A percentile compares a stretch with the other conserved stretches of the same genome.
These are phyloP conservation scores for Glandiceps talaboti DNA, from an alignment of 53 echinoderm and acorn worm species.

Conservation along the genomic window DNA sequence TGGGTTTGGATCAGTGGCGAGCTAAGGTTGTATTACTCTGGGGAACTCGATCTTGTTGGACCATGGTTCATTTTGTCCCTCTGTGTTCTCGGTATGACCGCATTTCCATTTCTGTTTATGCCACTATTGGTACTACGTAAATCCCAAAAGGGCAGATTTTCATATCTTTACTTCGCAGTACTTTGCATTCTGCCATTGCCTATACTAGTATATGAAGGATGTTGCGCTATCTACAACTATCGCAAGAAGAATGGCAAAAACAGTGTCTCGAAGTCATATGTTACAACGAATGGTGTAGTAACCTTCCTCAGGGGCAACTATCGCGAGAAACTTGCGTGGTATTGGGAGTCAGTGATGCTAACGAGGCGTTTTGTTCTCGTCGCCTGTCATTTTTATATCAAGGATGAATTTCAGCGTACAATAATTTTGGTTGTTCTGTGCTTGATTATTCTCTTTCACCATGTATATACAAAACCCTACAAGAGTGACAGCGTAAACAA, in stretches of 20 bases:
- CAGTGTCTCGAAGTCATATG: not conserved
- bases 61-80: not conserved
- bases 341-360: not conserved
- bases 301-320: not conserved
- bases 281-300: not conserved
- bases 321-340: not conserved
- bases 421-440: not conserved
- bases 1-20: not conserved
- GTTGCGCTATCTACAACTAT: not conserved
- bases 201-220: not conserved
- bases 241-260: not conserved
- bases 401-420: not conserved
- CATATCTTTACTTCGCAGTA: not conserved
- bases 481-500: not conserved
- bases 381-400: not conserved
- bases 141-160: not conserved
- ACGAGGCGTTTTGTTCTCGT: not conserved
- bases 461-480: not conserved
- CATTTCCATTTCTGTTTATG: not conserved
- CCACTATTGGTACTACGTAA: not conserved
- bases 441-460: not conserved
- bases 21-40: not conserved
- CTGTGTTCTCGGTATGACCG: not conserved
- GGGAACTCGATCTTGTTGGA: not conserved
- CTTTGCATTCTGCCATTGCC: not conserved